Evolutionary conservation across 2,797 vertebrate species (phyloP), one percentile per base, ranked within the genome.

Genomic region (Alosa sapidissima): DNA sequence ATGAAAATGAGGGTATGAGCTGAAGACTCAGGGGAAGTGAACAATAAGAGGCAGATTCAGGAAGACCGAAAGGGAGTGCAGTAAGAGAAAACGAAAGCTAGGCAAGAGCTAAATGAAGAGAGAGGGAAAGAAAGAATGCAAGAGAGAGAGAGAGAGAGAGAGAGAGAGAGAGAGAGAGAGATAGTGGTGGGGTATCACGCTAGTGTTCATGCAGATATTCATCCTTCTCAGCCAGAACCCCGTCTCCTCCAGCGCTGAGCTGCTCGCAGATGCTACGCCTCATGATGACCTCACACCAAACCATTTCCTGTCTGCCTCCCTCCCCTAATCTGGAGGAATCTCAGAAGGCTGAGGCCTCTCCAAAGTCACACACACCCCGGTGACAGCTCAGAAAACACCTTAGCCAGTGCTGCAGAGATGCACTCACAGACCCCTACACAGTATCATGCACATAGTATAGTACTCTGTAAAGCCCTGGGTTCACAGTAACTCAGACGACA

Each of bases 251-350:
- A 85, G 81, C 19, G 21, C 78, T 24, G 10, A 78, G 54, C 65
- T 48, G 41, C 6, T 55, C 75, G 78, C 81, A 84, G 83, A 89
- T 81, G 55, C 84, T 83, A 84, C 81, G 47, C 62, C 72, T 45
- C 24, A n/a, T 81, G 49, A 81, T 82, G 84, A 85, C 60, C 65
- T 81, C 83, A 72, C 78, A 62, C 65, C 62, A 81, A 86, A 54
- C 75, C 51, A 54, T 84, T 83, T 84, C 81, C 58, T 86, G 81
- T 72, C 60, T 48, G 1, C 52, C 75, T 3, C 19, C 54, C 60
- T 81, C 41, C 24, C 8, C 41, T 14, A 68, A 81, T 47, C 75
- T 51, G 28, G 16, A 36, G 28, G 58, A 81, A 58, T 83, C 60
- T 82, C 21, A 4, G 28, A 14, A 9, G 21, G 51, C 45, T 28